Evolutionary conservation across 1,140 invertebrate species (phyloP).

Genomic region (Sinella curviseta): DNA sequence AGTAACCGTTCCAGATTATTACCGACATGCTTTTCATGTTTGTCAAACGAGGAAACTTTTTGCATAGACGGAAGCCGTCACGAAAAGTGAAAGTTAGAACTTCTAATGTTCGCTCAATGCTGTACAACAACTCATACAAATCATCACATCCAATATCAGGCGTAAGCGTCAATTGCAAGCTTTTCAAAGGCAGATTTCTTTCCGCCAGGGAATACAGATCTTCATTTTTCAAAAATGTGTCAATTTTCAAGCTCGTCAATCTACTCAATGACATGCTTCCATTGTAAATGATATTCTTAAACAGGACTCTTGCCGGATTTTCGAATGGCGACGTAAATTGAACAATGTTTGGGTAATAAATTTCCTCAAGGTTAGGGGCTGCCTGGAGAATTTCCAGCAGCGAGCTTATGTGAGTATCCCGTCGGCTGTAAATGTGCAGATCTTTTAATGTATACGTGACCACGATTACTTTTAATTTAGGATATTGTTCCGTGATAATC

Average conservation of each 20-base stretch:
- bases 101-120: slow-evolving; percentile 26
- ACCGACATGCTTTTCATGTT: slow-evolving; percentile 7
- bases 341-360: slow-evolving; percentile 37
- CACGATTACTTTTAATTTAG: slow-evolving; percentile 25
- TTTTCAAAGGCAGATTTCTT: slow-evolving; percentile 29
- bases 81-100: slow-evolving; percentile 31
- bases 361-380: slow-evolving; percentile 31
- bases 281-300: slow-evolving; percentile 32
- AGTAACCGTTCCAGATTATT: slow-evolving; percentile 36
- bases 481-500: not conserved
- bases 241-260: slow-evolving; percentile 33
- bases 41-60: slow-evolving; percentile 28
- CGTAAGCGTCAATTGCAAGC: slow-evolving; percentile 36
- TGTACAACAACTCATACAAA: slow-evolving; percentile 28
- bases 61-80: slow-evolving; percentile 28
- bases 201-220: slow-evolving; percentile 24
- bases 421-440: slow-evolving; percentile 24
- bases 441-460: slow-evolving; percentile 32
- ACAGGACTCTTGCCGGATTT: slow-evolving; percentile 37
- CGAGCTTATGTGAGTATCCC: slow-evolving; percentile 12
- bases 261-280: slow-evolving; percentile 15
- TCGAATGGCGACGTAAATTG: slow-evolving; percentile 41
- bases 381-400: slow-evolving; percentile 26
- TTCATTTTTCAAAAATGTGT: slow-evolving; percentile 34
- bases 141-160: slow-evolving; percentile 23